Conservation (phyloP, 2,888 invertebrate genomes). For the Exephanes ischioxanthus region DNA sequence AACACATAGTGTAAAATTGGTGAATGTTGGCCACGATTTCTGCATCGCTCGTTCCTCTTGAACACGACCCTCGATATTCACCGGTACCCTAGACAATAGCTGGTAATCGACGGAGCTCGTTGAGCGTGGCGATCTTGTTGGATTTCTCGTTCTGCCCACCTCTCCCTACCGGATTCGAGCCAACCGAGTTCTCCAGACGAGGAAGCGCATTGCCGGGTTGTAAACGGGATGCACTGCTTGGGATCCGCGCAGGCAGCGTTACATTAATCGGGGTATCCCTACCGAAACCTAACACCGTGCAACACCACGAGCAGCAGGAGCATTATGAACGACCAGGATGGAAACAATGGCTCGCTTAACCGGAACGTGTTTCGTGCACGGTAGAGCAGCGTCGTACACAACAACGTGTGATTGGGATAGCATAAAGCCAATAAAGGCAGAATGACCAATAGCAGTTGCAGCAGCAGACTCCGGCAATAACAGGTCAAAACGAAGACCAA, state of each 20-base stretch:
- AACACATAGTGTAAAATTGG: not conserved
- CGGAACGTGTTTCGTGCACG: slow-evolving; percentile 59
- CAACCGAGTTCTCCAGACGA: not conserved
- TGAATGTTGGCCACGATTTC: not conserved
- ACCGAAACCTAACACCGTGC: slow-evolving; percentile 17
- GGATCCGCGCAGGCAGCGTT: slow-evolving; percentile 16
- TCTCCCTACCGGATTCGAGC: not conserved
- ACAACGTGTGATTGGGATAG: slow-evolving; percentile 52
- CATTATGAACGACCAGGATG: slow-evolving; percentile 18
- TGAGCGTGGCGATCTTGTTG: not conserved
- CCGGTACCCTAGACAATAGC: not conserved
- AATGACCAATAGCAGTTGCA: slow-evolving; percentile 26
- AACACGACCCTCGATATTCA: no score
- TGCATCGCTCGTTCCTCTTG: not conserved
- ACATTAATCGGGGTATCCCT: slow-evolving; percentile 47
- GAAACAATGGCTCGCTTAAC: slow-evolving; percentile 52
- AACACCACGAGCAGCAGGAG: slow-evolving; percentile 1
- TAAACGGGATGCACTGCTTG: not conserved
- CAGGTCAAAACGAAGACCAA: not conserved
- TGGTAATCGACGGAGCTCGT: not conserved
- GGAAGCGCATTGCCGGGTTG: slow-evolving; percentile 20
- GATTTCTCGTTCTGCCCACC: not conserved
- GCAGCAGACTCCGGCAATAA: slow-evolving; percentile 17
- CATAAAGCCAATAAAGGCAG: slow-evolving; percentile 27
- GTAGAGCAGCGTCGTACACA: slow-evolving; percentile 29